Percentiles rank a stretch among this genome's conserved stretches.
Conservation (phyloP, 2,888 invertebrate genomes). For the Criorhina ranunculi region DNA sequence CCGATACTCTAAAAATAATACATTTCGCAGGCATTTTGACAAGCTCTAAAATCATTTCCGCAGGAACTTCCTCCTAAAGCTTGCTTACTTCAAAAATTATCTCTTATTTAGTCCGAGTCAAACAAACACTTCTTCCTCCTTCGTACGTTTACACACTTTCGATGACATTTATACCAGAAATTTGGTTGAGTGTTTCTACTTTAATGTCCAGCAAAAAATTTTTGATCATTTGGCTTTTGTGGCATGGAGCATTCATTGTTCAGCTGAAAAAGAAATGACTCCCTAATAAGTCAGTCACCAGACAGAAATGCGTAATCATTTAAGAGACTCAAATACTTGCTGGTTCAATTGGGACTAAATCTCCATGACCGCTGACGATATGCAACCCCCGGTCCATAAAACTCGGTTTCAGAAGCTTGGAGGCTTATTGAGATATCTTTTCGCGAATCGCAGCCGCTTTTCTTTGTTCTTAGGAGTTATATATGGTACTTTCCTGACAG, state of each 20-base stretch:
- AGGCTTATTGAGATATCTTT: too few relatives aligned
- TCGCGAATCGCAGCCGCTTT: too few relatives aligned
- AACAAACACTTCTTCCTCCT: background rate
- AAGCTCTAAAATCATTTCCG: background rate
- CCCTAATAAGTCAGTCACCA: background rate
- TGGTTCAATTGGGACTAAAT: conserved; percentile 4
- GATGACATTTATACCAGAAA: background rate
- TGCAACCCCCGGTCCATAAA: background rate
- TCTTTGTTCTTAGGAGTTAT: too few relatives aligned
- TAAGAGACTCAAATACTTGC: background rate
- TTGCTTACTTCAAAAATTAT: background rate
- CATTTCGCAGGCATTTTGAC: background rate
- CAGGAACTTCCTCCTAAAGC: background rate
- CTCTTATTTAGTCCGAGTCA: background rate
- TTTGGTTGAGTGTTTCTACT: background rate
- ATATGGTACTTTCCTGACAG: too few relatives aligned
- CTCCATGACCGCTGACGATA: background rate
- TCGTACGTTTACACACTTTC: background rate
- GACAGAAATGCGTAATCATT: background rate
- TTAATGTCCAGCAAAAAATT: background rate
- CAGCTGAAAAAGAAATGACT: background rate
- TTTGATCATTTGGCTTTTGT: background rate
- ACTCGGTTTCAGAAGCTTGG: background rate
- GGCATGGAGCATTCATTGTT: background rate
- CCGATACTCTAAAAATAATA: too few relatives aligned